phyloP scores from a whole-genome alignment of 1,140 invertebrate genomes.

The Pogonus chalceus region DNA sequence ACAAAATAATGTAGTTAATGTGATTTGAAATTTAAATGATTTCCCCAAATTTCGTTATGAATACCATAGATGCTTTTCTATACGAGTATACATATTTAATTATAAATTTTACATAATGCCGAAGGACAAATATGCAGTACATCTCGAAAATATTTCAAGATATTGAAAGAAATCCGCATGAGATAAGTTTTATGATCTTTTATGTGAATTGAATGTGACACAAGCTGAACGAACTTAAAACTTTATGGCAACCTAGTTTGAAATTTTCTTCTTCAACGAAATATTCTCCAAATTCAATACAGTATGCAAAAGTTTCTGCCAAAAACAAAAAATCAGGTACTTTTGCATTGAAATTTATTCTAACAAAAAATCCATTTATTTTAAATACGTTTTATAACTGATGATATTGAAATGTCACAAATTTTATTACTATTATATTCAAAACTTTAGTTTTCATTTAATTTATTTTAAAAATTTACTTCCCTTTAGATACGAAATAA shows the following conservation, averaged over 20 bases:
- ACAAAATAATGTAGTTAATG: background rate
- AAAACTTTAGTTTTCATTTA: too few species aligned
- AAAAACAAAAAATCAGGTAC: background rate
- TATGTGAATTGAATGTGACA: slow-evolving; percentile 7
- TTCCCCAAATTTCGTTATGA: background rate
- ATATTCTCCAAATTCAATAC: slow-evolving; percentile 3
- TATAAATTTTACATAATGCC: too few species aligned
- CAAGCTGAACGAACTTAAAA: slow-evolving; percentile 4
- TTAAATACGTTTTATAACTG: too few species aligned
- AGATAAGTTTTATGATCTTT: slow-evolving; percentile 6
- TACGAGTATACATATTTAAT: too few species aligned
- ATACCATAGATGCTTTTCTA: background rate
- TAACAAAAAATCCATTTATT: too few species aligned
- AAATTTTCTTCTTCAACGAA: background rate
- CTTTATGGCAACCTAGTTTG: slow-evolving; percentile 4
- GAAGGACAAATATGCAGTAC: too few species aligned
- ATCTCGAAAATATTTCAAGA: background rate
- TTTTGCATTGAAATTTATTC: background rate
- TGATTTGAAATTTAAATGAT: slow-evolving; percentile 6
- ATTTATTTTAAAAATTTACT: too few species aligned
- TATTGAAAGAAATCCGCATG: slow-evolving; percentile 2
- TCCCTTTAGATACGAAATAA: too few species aligned
- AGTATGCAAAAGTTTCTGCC: background rate
- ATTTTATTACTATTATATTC: too few species aligned
- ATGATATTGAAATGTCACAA: too few species aligned